phyloP scores from a whole-genome alignment of 2,888 invertebrate species.

The Drosophila pseudotakahashii region DNA sequence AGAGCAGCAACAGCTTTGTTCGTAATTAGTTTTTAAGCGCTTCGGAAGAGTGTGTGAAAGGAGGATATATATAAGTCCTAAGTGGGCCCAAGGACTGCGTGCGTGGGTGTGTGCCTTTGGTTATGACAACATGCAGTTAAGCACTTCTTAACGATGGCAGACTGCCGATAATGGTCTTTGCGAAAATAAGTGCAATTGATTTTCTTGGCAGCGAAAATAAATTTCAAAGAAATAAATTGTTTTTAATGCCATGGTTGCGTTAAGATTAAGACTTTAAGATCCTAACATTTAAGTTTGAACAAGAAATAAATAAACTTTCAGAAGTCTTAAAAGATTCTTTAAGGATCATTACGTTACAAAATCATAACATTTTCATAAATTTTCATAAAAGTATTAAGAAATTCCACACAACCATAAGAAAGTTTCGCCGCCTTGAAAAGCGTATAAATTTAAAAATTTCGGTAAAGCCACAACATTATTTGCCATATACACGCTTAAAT shows the following conservation, averaged over 20 bases:
- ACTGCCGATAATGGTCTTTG: slow-evolving; percentile 69
- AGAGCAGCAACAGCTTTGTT: slow-evolving; percentile 59
- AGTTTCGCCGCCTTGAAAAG: not conserved
- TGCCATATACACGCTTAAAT: slow-evolving; percentile 36
- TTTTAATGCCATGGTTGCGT: not conserved
- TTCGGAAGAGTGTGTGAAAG: slow-evolving; percentile 32
- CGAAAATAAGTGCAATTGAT: slow-evolving; percentile 71
- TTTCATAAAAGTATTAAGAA: too few species aligned
- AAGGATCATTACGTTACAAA: not conserved
- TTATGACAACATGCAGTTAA: slow-evolving; percentile 78
- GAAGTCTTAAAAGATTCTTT: too few species aligned
- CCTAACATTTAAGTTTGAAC: too few species aligned
- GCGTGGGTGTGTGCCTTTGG: slow-evolving; percentile 23
- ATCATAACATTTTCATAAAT: not conserved
- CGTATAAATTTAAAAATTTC: slow-evolving; percentile 44
- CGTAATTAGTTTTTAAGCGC: slow-evolving; percentile 79
- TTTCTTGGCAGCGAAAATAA: slow-evolving; percentile 62
- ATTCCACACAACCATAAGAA: too few species aligned
- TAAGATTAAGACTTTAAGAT: too few species aligned
- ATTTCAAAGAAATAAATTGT: slow-evolving; percentile 16
- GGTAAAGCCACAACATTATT: slow-evolving; percentile 44
- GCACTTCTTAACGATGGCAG: slow-evolving; percentile 71
- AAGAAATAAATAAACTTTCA: too few species aligned
- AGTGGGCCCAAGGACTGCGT: slow-evolving; percentile 38
- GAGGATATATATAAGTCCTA: slow-evolving; percentile 29